phyloP scores from a whole-genome alignment of 1,140 invertebrate genomes.

The Bombus confusus region DNA sequence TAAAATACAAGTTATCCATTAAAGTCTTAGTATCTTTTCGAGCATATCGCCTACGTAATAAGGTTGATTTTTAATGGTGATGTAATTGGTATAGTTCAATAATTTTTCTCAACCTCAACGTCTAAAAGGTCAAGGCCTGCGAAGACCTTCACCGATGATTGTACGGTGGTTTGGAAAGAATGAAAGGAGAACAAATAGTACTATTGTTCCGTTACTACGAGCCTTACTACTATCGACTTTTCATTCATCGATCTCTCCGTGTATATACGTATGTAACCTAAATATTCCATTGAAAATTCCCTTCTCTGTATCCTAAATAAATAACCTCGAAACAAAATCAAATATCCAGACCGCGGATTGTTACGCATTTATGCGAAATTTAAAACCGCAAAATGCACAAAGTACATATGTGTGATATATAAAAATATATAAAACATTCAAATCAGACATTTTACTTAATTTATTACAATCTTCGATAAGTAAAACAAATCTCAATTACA shows the following conservation, averaged over 20 bases:
- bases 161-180: not conserved
- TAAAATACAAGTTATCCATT: too few species aligned
- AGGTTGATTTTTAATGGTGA: not conserved
- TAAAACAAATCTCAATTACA: too few species aligned
- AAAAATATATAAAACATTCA: too few species aligned
- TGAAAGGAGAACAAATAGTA: conserved; percentile 17
- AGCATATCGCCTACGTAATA: not conserved
- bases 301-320: not conserved
- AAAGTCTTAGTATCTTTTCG: too few species aligned
- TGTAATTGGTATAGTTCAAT: not conserved
- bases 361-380: too few species aligned
- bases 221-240: not conserved
- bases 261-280: too few species aligned
- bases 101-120: not conserved
- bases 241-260: conserved; percentile 6
- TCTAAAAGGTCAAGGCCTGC: conserved; percentile 14
- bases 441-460: too few species aligned
- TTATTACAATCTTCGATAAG: too few species aligned
- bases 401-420: too few species aligned
- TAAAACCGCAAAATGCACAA: too few species aligned
- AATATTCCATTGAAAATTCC: not conserved
- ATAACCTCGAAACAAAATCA: too few species aligned
- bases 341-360: too few species aligned
- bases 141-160: not conserved
- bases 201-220: conserved; percentile 8